Conservation (phyloP, 1,140 invertebrate genomes). For the Acromyrmex echinatior region DNA sequence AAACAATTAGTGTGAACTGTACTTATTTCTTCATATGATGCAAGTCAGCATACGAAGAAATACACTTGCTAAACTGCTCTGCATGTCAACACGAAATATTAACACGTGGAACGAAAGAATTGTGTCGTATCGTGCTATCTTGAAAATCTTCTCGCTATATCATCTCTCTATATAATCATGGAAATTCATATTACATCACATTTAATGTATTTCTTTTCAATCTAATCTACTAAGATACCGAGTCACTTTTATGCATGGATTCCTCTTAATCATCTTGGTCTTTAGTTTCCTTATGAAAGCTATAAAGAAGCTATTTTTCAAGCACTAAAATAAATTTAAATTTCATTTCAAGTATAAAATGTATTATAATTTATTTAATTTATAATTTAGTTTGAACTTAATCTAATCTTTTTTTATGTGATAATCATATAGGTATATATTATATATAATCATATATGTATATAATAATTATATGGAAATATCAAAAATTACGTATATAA, state of each 20-base stretch:
- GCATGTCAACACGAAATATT: conserved; percentile 43
- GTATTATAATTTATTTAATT: background rate
- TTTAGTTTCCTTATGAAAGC: background rate
- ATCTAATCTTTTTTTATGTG: background rate
- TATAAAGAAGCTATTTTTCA: background rate
- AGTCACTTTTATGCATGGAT: background rate
- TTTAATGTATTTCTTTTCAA: conserved; percentile 2
- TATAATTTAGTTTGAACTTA: background rate
- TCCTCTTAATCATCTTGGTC: background rate
- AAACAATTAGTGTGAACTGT: background rate
- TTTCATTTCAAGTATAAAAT: background rate
- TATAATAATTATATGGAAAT: background rate
- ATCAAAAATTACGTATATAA: background rate
- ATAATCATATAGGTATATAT: background rate
- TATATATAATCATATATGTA: background rate
- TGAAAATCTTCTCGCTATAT: too few species aligned
- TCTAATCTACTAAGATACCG: background rate
- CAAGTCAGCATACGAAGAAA: background rate
- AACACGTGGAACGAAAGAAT: conserved; percentile 9
- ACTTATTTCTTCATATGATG: background rate
- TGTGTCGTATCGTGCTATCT: background rate
- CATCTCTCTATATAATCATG: conserved; percentile 44
- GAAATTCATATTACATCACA: conserved; percentile 16
- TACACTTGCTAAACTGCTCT: conserved; percentile 7
- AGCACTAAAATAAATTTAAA: background rate